Evolutionary conservation across 1,140 invertebrate genomes (phyloP).

Genomic region (Oreohelix idahoensis): DNA sequence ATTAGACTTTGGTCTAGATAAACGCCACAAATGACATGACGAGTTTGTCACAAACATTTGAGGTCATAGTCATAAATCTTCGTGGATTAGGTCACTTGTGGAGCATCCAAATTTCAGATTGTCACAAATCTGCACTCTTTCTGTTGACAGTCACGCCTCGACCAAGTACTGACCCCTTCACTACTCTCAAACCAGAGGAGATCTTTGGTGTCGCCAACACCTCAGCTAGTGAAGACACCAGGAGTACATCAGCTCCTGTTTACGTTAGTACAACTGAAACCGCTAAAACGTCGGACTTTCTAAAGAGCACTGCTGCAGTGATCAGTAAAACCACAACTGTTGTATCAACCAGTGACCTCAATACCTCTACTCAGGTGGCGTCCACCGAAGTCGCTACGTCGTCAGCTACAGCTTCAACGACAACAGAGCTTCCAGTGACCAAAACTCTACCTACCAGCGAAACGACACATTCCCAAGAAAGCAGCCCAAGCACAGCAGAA

Average conservation of each 20-base stretch:
- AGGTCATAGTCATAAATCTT: too few species aligned
- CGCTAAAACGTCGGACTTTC: too few species aligned
- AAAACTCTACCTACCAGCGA: neutral
- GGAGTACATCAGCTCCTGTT: too few species aligned
- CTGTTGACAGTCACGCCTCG: neutral
- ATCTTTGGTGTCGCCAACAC: neutral
- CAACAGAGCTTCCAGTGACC: neutral
- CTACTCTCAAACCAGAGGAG: neutral
- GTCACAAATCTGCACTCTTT: neutral
- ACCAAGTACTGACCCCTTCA: neutral
- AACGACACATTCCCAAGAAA: neutral
- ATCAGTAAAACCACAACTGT: neutral
- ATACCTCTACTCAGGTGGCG: neutral
- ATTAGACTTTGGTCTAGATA: too few species aligned
- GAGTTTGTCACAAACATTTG: too few species aligned
- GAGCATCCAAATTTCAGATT: neutral
- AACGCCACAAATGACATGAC: too few species aligned
- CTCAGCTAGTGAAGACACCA: neutral
- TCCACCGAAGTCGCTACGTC: conserved; percentile 6
- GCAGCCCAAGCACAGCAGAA: neutral
- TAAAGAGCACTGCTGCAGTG: too few species aligned
- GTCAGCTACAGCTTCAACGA: neutral
- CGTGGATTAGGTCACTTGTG: neutral
- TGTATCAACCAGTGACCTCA: neutral
- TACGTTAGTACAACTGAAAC: too few species aligned